A percentile compares a stretch with the other conserved stretches of the same genome.
phyloP scores from a whole-genome alignment of 2,113 vertebrate species.

The Sinocyclocheilus anophthalmus region DNA sequence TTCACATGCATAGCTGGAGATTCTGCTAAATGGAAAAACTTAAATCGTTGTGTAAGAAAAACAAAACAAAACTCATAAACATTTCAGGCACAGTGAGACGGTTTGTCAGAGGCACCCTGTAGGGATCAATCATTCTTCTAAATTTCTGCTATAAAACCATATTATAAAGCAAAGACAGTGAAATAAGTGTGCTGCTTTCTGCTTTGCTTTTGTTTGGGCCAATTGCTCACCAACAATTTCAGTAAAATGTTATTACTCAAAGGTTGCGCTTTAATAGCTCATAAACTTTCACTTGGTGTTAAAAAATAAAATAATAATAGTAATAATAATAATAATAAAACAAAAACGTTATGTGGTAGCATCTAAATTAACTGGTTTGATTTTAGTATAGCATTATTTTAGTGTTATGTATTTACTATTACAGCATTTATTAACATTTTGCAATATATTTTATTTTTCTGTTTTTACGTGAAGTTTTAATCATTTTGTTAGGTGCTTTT shows the following conservation, averaged over 20 bases:
- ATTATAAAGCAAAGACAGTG: background rate
- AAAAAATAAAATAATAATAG: background rate
- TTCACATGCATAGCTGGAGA: constrained; percentile 11
- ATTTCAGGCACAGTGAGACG: background rate
- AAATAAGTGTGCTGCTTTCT: background rate
- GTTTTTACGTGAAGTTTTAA: too few species aligned
- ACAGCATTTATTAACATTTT: background rate
- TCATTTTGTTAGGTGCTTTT: too few species aligned
- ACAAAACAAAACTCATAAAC: constrained; percentile 15
- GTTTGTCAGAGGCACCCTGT: background rate
- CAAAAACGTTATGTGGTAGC: background rate
- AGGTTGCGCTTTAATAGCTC: background rate
- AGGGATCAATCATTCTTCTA: background rate
- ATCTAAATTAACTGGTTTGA: background rate
- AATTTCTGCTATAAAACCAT: background rate
- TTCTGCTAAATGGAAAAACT: constrained; percentile 26
- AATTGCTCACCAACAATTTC: background rate
- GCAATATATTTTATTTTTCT: background rate
- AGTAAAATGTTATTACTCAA: background rate
- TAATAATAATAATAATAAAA: background rate
- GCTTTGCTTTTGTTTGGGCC: background rate
- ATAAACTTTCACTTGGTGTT: background rate
- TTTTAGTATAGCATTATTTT: background rate
- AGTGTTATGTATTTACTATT: background rate
- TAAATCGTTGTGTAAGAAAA: background rate